Conservation (phyloP, 1,140 invertebrate genomes). For the Oscheius sp. region DNA sequence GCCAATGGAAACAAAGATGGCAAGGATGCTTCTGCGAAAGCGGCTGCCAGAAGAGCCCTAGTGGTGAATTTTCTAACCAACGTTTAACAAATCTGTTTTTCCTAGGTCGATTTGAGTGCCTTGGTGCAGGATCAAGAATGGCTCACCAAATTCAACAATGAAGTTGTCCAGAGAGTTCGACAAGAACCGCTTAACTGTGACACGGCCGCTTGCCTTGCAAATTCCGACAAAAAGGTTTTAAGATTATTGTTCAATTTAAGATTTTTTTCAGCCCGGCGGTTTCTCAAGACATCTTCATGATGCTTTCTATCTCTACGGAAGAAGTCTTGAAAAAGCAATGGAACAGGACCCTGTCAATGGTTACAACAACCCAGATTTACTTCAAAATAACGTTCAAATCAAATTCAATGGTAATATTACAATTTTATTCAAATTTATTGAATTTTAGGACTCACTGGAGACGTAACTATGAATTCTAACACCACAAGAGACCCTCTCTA, state of each 20-base stretch:
- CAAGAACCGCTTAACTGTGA: neutral
- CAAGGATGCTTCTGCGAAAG: neutral
- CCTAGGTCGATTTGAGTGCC: neutral
- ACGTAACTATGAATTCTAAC: conserved; percentile 33
- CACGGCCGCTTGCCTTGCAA: neutral
- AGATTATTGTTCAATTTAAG: neutral
- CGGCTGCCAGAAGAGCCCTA: neutral
- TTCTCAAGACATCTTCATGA: conserved; percentile 7
- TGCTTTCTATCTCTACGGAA: conserved; percentile 15
- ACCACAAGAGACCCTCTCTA: conserved; percentile 17
- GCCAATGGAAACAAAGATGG: neutral
- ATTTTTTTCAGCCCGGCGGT: neutral
- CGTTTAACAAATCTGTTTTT: neutral
- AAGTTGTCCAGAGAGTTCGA: neutral
- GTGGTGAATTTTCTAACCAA: neutral
- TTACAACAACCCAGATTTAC: neutral
- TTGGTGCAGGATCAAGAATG: neutral
- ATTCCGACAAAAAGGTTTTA: neutral
- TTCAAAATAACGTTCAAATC: neutral
- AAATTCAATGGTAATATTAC: neutral
- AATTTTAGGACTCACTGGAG: conserved; percentile 33
- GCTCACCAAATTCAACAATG: neutral
- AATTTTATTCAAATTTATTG: neutral
- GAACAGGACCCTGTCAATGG: neutral
- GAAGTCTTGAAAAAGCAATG: neutral